Conservation (phyloP, 1,140 invertebrate species). For the Lepeophtheirus salmonis region DNA sequence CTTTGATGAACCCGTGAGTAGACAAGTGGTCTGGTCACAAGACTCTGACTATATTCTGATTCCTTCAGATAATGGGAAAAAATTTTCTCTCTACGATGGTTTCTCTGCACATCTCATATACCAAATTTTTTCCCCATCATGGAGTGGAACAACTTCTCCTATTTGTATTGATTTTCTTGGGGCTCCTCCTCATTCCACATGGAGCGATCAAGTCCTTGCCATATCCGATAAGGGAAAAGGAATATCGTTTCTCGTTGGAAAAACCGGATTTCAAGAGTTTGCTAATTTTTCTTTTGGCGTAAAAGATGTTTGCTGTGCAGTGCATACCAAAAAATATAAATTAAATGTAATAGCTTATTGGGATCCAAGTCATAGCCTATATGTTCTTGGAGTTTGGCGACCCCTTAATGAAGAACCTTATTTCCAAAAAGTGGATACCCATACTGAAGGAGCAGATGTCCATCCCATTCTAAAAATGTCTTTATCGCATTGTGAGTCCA, state of each 20-base stretch:
- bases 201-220: not conserved
- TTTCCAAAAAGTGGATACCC: not conserved
- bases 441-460: not conserved
- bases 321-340: not conserved
- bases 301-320: not conserved
- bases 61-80: not conserved
- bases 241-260: not conserved
- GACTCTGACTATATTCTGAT: not conserved
- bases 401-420: not conserved
- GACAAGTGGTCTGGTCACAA: not conserved
- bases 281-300: not conserved
- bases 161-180: not conserved
- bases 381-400: not conserved
- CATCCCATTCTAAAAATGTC: not conserved
- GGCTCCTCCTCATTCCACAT: not conserved
- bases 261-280: not conserved
- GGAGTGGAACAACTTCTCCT: not conserved
- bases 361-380: not conserved
- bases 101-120: not conserved
- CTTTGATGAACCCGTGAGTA: not conserved
- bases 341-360: not conserved
- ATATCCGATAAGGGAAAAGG: not conserved
- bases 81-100: not conserved
- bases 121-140: not conserved
- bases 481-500: not conserved